phyloP scores from a whole-genome alignment of 1,140 invertebrate species.

The Ridgeia piscesae region DNA sequence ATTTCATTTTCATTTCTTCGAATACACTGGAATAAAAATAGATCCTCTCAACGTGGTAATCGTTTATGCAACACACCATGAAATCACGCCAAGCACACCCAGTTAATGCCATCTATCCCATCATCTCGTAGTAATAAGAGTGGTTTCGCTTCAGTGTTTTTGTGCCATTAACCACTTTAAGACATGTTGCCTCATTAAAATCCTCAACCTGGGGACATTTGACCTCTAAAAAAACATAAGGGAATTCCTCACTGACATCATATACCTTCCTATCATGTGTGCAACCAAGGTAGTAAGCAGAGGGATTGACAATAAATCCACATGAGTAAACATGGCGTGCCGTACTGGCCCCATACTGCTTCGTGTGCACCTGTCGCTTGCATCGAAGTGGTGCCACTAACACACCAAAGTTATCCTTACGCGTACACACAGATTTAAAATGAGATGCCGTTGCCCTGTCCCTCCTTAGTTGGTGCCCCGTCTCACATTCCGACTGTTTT shows the following conservation, averaged over 20 bases:
- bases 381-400: too few species aligned
- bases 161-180: not conserved
- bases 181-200: not conserved
- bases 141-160: not conserved
- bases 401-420: too few species aligned
- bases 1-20: not conserved
- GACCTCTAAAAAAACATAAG: not conserved
- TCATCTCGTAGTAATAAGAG: not conserved
- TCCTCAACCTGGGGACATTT: not conserved
- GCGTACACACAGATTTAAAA: too few species aligned
- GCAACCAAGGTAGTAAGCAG: conserved; percentile 3
- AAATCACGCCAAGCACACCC: not conserved
- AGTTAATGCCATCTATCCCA: not conserved
- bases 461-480: too few species aligned
- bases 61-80: not conserved
- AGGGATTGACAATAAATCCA: conserved; percentile 16
- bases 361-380: conserved; percentile 5
- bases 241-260: not conserved
- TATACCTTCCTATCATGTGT: conserved; percentile 2
- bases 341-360: not conserved
- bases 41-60: not conserved
- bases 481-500: too few species aligned
- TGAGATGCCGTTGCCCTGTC: too few species aligned
- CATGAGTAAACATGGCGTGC: conserved; percentile 5
- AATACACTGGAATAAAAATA: not conserved